Evolutionary conservation across 2,113 vertebrate species (phyloP).

Genomic region (Sturnus vulgaris): DNA sequence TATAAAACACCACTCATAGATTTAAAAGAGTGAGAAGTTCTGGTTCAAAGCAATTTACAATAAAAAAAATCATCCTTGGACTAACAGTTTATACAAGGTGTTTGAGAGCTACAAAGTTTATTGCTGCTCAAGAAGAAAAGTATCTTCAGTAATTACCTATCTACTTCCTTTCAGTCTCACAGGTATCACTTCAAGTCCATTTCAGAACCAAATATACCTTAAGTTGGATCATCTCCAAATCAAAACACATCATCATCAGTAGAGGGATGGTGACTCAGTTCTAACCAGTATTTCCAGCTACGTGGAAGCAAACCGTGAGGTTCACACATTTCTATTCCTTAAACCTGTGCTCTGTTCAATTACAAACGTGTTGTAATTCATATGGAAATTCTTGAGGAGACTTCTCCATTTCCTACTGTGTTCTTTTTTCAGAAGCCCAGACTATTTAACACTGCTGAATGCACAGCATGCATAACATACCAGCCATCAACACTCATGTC

Average conservation of each 20-base stretch:
- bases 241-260: neutral
- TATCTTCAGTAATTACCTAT: neutral
- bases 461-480: neutral
- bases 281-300: neutral
- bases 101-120: neutral
- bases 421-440: neutral
- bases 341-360: neutral
- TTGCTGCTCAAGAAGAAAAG: neutral
- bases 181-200: neutral
- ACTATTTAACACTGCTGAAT: neutral
- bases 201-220: neutral
- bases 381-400: neutral
- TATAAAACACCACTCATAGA: neutral
- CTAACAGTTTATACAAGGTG: neutral
- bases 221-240: neutral
- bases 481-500: neutral
- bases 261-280: neutral
- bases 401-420: neutral
- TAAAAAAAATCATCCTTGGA: neutral
- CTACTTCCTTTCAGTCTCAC: neutral
- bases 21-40: neutral
- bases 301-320: neutral
- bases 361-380: neutral
- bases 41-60: neutral
- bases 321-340: neutral